These are phyloP conservation scores for Coremacera marginata DNA, from an alignment of 2,888 invertebrate genomes.

Conservation along the genomic window DNA sequence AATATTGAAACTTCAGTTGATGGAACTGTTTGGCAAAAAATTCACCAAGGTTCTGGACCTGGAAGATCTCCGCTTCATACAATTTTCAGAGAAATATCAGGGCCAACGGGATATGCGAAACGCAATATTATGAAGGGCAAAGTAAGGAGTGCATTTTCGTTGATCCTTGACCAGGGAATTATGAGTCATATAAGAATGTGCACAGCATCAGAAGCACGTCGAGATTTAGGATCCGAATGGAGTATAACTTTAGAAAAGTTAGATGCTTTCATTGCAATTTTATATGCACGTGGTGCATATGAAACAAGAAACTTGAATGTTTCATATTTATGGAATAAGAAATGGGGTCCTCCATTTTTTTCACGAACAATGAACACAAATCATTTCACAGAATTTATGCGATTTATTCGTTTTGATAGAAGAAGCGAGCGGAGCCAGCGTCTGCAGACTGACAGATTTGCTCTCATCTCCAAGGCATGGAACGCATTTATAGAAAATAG, in stretches of 20 bases:
- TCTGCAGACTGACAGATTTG: conserved; percentile 33
- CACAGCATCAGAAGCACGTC: not conserved
- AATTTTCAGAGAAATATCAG: conserved; percentile 21
- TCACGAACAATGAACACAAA: too few relatives aligned
- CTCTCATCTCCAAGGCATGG: too few relatives aligned
- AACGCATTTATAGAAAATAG: too few relatives aligned
- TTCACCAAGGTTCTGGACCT: not conserved
- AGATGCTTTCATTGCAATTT: conserved; percentile 33
- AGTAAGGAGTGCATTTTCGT: conserved; percentile 19
- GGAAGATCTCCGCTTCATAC: conserved; percentile 1
- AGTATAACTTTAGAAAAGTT: not conserved
- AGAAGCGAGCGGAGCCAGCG: conserved; percentile 32
- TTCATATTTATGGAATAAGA: not conserved
- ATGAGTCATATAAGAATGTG: not conserved
- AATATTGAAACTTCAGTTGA: too few relatives aligned
- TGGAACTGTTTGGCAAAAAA: too few relatives aligned
- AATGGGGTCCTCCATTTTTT: too few relatives aligned
- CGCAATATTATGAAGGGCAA: conserved; percentile 23
- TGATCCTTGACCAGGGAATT: not conserved
- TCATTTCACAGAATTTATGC: too few relatives aligned
- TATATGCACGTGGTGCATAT: conserved; percentile 41
- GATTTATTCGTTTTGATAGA: conserved; percentile 28
- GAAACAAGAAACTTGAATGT: conserved; percentile 32
- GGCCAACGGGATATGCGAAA: conserved; percentile 21
- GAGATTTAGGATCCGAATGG: not conserved